Evolutionary conservation across 2,888 invertebrate species (phyloP).

Genomic region (Ametastegia equiseti): DNA sequence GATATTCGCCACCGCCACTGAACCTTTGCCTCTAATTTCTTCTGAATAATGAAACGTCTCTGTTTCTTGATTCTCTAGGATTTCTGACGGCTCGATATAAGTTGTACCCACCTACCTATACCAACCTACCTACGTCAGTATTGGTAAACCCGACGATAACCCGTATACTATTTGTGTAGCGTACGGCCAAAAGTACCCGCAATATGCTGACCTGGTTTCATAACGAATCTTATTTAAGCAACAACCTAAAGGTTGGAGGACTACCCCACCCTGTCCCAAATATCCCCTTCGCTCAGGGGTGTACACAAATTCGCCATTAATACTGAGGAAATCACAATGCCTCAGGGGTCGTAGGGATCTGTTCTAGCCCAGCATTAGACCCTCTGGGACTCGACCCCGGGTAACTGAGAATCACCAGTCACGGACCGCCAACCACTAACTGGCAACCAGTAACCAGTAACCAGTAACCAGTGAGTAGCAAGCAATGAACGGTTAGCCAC

Average conservation of each 20-base stretch:
- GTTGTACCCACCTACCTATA: background rate
- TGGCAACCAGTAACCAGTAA: slow-evolving; percentile 34
- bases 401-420: slow-evolving; percentile 33
- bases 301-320: slow-evolving; percentile 45
- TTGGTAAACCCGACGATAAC: too few species aligned
- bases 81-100: background rate
- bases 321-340: slow-evolving; percentile 36
- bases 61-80: background rate
- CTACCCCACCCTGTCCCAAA: slow-evolving; percentile 16
- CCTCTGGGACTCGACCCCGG: slow-evolving; percentile 22
- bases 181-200: slow-evolving; percentile 6
- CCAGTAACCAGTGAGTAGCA: too few species aligned
- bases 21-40: background rate
- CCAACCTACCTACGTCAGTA: too few species aligned
- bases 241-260: background rate
- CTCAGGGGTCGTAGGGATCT: slow-evolving; percentile 22
- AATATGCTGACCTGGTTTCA: slow-evolving; percentile 7
- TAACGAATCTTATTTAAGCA: background rate
- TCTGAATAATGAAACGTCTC: slow-evolving; percentile 19
- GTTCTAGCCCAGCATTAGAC: slow-evolving; percentile 22
- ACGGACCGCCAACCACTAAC: slow-evolving; percentile 45
- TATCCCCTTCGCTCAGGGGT: slow-evolving; percentile 27
- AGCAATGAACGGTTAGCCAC: slow-evolving; percentile 41
- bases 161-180: background rate
- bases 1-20: background rate